phyloP scores from a whole-genome alignment of 2,113 vertebrate species.

The Gyps fulvus region DNA sequence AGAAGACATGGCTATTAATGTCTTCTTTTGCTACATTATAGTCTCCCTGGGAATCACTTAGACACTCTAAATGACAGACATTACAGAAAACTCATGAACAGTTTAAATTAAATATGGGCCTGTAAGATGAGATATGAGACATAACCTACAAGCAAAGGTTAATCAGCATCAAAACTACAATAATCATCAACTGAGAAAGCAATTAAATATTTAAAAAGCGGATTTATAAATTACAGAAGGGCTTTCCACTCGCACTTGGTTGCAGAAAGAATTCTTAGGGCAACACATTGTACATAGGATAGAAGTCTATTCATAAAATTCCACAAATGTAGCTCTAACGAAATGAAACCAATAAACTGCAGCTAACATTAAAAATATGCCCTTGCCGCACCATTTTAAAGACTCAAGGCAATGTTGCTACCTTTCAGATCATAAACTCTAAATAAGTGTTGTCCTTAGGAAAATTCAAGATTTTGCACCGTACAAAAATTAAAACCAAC shows the following conservation, averaged over 20 bases:
- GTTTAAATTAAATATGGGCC: neutral
- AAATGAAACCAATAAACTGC: neutral
- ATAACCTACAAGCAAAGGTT: neutral
- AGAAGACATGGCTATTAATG: neutral
- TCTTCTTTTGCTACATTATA: neutral
- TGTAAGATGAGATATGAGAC: neutral
- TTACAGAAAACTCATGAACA: neutral
- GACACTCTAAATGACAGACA: neutral
- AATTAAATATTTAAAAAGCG: neutral
- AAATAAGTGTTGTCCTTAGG: neutral
- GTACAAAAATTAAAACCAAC: neutral
- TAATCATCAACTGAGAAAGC: neutral
- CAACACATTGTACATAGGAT: neutral
- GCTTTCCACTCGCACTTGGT: neutral
- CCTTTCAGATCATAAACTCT: neutral
- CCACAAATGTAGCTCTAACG: neutral
- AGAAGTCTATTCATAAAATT: neutral
- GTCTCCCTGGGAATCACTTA: neutral
- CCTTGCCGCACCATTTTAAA: neutral
- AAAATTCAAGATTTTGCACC: neutral
- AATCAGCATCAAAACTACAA: neutral
- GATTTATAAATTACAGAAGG: neutral
- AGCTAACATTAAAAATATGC: neutral
- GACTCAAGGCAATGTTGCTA: neutral
- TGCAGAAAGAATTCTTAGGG: neutral